Conservation (phyloP, 2,797 vertebrate genomes). For the Cephalopachus bancanus region DNA sequence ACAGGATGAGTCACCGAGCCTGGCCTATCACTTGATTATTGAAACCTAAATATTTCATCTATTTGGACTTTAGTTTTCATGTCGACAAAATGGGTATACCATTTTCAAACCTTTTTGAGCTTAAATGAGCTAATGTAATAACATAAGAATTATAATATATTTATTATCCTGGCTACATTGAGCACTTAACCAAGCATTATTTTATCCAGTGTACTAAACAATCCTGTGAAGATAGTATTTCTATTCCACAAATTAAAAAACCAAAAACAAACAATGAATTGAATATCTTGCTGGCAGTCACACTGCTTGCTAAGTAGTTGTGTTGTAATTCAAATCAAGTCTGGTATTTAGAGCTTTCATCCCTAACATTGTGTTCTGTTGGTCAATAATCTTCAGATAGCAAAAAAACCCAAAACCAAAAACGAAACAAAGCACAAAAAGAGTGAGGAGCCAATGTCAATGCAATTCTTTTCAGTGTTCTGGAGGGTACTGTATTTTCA, state of each 20-base stretch:
- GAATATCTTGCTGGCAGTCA: neutral
- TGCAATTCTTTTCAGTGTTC: rapidly evolving
- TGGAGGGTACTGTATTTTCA: neutral
- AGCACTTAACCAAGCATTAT: neutral
- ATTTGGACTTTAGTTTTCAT: neutral
- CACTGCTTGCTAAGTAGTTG: neutral
- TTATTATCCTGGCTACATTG: neutral
- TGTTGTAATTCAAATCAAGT: neutral
- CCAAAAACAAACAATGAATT: no score
- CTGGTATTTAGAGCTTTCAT: neutral
- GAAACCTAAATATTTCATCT: neutral
- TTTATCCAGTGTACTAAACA: neutral
- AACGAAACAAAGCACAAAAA: no score
- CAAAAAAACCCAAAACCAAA: neutral
- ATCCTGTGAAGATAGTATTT: neutral
- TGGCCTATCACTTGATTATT: neutral
- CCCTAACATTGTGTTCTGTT: neutral
- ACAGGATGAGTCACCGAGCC: no score
- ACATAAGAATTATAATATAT: neutral
- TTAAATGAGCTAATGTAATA: neutral
- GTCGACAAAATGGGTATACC: neutral
- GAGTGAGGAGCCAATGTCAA: neutral
- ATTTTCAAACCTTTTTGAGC: neutral
- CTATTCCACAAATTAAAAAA: no score
- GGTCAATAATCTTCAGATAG: neutral